Evolutionary conservation across 2,797 vertebrate genomes (phyloP).

Genomic region (Coilia nasus): DNA sequence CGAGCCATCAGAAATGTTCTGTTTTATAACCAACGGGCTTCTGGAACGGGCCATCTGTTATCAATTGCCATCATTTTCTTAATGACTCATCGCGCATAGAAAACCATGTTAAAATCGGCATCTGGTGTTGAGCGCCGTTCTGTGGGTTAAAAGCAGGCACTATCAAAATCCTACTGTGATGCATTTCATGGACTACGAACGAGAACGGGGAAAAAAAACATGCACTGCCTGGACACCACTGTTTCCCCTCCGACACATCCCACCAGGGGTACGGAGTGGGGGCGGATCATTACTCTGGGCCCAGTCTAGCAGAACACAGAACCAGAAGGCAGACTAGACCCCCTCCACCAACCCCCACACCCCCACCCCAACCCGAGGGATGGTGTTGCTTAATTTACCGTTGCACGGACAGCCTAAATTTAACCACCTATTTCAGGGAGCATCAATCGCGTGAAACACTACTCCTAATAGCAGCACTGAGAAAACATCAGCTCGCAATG

Average conservation of each 20-base stretch:
- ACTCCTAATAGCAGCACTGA: slow-evolving; percentile 66
- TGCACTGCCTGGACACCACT: slow-evolving; percentile 21
- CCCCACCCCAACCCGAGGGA: slow-evolving; percentile 42
- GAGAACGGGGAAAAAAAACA: not conserved
- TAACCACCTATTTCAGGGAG: slow-evolving; percentile 67
- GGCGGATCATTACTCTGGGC: slow-evolving; percentile 20
- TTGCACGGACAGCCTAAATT: slow-evolving; percentile 66
- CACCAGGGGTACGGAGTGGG: not conserved
- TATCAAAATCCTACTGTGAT: not conserved
- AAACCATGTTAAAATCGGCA: slow-evolving; percentile 11
- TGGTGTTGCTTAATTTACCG: slow-evolving; percentile 64
- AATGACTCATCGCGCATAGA: not conserved
- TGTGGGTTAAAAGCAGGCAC: not conserved
- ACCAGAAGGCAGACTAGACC: slow-evolving; percentile 11
- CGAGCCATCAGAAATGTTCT: slow-evolving; percentile 3
- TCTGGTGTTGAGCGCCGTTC: not conserved
- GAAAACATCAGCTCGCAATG: slow-evolving; percentile 68
- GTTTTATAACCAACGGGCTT: slow-evolving; percentile 1
- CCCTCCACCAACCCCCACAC: not conserved
- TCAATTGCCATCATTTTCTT: slow-evolving; percentile 1
- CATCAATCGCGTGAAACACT: slow-evolving; percentile 63
- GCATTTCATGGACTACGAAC: slow-evolving; percentile 6
- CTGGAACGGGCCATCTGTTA: not conserved
- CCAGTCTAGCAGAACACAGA: slow-evolving; percentile 6
- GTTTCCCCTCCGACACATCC: not conserved